Base-by-base conservation (phyloP, 2,797 vertebrate species). In the Parambassis ranga region DNA sequence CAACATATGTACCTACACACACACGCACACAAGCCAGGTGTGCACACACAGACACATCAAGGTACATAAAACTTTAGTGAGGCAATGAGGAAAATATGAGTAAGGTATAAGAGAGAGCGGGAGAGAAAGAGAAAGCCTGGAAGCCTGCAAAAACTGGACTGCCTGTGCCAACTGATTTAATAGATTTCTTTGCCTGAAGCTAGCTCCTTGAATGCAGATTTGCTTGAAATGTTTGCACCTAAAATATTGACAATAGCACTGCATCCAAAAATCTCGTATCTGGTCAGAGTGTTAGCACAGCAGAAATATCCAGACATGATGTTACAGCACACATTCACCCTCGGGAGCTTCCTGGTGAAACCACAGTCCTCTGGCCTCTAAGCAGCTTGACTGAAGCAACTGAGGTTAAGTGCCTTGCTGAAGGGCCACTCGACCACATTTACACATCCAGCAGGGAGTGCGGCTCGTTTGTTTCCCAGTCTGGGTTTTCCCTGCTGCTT, bases 391-490 rank as follows among this genome's bases (percentile, higher is more conserved):
- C 8, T 69, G 35, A 32, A 53, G 55, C 33, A 31, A 50, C 48
- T 55, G 43, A 69, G 70, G 57, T 70, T 70, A 70, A 81, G 66
- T 65, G 66, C 59, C 70, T 66, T 83, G 81, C 77, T 85, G 52
- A 47, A 74, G 81, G 39, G 79, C 68, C 52, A 68, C 70, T 77
- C 37, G 7, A 49, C 42, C 33, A 59, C 62, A 55, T 51, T 56
- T 62, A 39, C 37, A 31, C 52, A 50, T 58, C 55, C 30, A 46
- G 43, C 38, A 46, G 36, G 41, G 35, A 41, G 47, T 22, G 42
- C 20, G 47, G 26, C 35, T 44, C 50, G 27, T 47, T 63, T 22
- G n/a, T 10, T 36, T 47, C 10, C 20, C 48, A 26, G 11, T 22
- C 36, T 44, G 35, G 39, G 16, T 35, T 67, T 71, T 27, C 33